Evolutionary conservation across 2,113 vertebrate genomes (phyloP).

Genomic region (Raja brachyura): DNA sequence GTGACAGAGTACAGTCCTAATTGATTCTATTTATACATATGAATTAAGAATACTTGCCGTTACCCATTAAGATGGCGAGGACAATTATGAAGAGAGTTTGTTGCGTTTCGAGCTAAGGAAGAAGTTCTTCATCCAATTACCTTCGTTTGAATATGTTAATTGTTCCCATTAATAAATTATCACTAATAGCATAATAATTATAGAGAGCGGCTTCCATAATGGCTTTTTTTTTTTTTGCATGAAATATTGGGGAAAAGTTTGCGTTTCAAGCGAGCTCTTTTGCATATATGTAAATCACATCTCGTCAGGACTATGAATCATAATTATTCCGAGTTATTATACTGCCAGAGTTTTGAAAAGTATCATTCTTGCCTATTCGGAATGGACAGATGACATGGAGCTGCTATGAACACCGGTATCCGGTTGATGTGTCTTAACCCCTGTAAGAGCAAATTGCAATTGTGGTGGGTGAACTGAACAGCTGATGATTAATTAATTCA

Average conservation of each 20-base stretch:
- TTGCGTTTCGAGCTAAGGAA: neutral
- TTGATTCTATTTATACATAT: neutral
- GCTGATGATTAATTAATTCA: neutral
- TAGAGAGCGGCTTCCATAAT: neutral
- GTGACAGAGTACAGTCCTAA: neutral
- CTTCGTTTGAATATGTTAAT: conserved; percentile 9
- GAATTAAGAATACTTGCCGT: neutral
- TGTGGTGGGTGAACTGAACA: neutral
- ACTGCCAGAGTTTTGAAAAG: neutral
- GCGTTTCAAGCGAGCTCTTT: neutral
- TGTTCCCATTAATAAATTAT: conserved; percentile 13
- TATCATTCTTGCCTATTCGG: neutral
- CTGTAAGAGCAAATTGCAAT: neutral
- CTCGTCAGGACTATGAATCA: neutral
- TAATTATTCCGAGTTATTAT: neutral
- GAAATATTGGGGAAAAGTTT: neutral
- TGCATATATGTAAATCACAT: conserved; percentile 19
- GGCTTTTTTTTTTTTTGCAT: neutral
- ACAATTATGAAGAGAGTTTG: neutral
- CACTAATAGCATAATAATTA: conserved; percentile 11
- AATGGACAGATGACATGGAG: neutral
- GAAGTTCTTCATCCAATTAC: neutral
- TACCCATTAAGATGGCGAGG: neutral
- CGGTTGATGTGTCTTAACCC: neutral
- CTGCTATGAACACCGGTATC: neutral